A percentile compares a stretch with the other conserved stretches of the same genome.
Evolutionary conservation across 2,113 vertebrate species (phyloP).

Genomic region (Microcebus tavaratra): DNA sequence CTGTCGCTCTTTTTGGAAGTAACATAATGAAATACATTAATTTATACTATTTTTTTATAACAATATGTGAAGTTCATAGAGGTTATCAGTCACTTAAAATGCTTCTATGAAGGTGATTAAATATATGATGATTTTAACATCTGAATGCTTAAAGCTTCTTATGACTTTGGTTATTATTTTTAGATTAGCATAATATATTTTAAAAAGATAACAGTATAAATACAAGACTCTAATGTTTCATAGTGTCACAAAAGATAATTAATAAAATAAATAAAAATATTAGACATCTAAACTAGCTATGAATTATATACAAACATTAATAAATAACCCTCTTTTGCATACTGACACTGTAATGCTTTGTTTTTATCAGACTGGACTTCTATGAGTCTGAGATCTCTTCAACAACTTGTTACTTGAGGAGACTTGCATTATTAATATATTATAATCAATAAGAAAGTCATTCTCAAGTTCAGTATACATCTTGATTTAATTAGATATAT

Average conservation of each 20-base stretch:
- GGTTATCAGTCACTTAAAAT: neutral
- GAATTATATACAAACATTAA: neutral
- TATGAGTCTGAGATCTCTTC: neutral
- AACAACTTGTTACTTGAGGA: neutral
- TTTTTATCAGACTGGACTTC: neutral
- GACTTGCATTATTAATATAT: neutral
- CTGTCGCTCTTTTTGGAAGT: neutral
- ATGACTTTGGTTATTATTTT: neutral
- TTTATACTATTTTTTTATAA: neutral
- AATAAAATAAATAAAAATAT: neutral
- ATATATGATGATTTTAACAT: neutral
- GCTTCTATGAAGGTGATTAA: neutral
- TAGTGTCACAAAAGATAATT: neutral
- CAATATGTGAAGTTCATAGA: neutral
- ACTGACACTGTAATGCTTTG: neutral
- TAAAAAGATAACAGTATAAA: neutral
- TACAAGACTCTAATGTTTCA: neutral
- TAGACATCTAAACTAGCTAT: neutral
- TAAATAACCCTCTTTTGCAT: neutral
- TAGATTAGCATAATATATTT: neutral
- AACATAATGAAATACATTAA: neutral
- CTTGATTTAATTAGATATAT: neutral
- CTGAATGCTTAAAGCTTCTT: neutral
- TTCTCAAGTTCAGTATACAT: neutral
- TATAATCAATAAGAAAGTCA: neutral